phyloP scores from a whole-genome alignment of 2,113 vertebrate genomes.

The Ceyx cyanopectus region DNA sequence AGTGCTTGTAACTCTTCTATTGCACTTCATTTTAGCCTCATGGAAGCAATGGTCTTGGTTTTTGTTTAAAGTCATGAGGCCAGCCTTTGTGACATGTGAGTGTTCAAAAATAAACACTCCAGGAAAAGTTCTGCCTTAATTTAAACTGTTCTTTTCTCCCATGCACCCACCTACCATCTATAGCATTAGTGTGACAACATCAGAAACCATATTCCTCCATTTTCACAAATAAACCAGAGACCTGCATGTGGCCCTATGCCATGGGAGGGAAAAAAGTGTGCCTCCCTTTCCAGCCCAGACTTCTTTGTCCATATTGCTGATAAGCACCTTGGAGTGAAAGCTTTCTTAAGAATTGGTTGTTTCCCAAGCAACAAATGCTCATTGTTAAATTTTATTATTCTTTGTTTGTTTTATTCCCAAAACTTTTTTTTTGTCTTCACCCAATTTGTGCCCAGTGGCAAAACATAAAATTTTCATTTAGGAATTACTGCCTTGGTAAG shows the following conservation, averaged over 20 bases:
- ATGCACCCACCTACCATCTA: neutral
- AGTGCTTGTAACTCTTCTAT: neutral
- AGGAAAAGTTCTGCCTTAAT: neutral
- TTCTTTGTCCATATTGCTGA: neutral
- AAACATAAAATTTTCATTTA: neutral
- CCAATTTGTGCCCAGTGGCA: neutral
- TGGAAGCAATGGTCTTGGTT: neutral
- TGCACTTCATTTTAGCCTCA: conserved; percentile 25
- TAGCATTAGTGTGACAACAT: neutral
- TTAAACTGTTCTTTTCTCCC: conserved; percentile 44
- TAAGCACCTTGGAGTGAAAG: neutral
- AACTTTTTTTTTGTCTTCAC: neutral
- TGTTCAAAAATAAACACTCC: conserved; percentile 47
- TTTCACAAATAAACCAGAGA: conserved; percentile 15
- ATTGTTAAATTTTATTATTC: neutral
- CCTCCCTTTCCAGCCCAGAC: neutral
- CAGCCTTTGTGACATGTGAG: neutral
- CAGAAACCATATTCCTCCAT: neutral
- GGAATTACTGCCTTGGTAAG: neutral
- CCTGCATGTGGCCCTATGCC: neutral
- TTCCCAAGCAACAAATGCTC: neutral
- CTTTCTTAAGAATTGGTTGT: neutral
- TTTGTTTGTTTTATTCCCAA: neutral
- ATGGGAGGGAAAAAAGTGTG: neutral
- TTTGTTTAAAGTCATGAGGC: conserved; percentile 33